Evolutionary conservation across 1,140 invertebrate genomes (phyloP).

Genomic region (Tetraneura akinire): DNA sequence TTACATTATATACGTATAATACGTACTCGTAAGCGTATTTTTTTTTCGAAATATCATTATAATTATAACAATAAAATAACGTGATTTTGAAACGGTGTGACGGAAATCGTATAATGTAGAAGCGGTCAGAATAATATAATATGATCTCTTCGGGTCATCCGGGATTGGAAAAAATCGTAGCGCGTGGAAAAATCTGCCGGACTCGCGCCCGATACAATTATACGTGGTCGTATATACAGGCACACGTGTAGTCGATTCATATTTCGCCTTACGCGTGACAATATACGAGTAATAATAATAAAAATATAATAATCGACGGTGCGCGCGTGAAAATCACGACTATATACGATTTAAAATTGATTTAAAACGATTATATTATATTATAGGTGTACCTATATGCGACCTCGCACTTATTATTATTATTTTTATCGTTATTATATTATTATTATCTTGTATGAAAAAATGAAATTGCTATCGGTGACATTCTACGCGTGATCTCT

Average conservation of each 20-base stretch:
- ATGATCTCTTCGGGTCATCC: too few relatives aligned
- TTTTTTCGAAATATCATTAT: too few relatives aligned
- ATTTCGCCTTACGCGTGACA: neutral
- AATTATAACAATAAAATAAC: too few relatives aligned
- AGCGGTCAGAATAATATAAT: too few relatives aligned
- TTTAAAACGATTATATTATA: neutral
- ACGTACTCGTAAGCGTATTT: neutral
- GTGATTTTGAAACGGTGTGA: neutral
- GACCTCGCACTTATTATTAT: too few relatives aligned
- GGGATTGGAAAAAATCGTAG: neutral
- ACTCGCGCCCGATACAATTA: neutral
- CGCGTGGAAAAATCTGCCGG: constrained; percentile 16
- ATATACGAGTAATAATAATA: neutral
- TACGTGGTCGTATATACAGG: too few relatives aligned
- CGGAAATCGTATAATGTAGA: neutral
- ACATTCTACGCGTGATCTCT: neutral
- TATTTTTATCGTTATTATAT: neutral
- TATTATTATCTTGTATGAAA: neutral
- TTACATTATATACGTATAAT: neutral
- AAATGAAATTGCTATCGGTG: neutral
- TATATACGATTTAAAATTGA: neutral
- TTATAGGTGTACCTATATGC: too few relatives aligned
- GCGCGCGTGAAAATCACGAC: neutral
- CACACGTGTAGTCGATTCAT: too few relatives aligned
- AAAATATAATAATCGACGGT: too few relatives aligned